phyloP scores from a whole-genome alignment of 2,888 invertebrate genomes.

The Strigamia maritima region DNA sequence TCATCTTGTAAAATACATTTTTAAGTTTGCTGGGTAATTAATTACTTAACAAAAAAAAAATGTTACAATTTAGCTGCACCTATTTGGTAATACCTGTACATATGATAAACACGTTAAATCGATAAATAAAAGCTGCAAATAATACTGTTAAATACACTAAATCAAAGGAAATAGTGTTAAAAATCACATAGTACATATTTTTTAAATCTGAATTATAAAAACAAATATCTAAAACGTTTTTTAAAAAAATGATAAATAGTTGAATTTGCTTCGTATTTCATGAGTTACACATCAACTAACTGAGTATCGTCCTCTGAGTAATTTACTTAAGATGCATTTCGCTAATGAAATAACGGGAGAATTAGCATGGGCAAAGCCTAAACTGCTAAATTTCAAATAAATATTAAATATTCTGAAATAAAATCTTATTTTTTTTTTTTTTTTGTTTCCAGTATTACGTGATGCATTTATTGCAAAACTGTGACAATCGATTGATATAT shows the following conservation, averaged over 20 bases:
- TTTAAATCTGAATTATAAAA: neutral
- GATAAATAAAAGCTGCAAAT: neutral
- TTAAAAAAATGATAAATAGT: no score
- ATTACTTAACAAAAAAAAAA: neutral
- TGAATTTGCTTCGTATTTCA: no score
- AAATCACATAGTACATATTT: neutral
- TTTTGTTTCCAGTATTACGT: neutral
- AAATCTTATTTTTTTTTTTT: no score
- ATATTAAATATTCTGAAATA: neutral
- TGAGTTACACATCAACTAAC: no score
- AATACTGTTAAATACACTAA: constrained; percentile 7
- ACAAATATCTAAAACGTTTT: no score
- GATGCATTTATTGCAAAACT: neutral
- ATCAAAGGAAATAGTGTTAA: neutral
- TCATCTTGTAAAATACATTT: constrained; percentile 1
- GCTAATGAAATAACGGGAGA: neutral
- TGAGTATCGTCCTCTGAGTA: no score
- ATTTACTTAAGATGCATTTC: neutral
- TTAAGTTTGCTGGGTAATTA: neutral
- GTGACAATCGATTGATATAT: neutral
- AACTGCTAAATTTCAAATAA: neutral
- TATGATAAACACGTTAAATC: neutral
- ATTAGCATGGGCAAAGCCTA: neutral
- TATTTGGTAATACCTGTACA: constrained; percentile 2
- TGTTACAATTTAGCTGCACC: constrained; percentile 16